A percentile compares a stretch with the other conserved stretches of the same genome.
These are phyloP conservation scores for Nesidiocoris tenuis DNA, from an alignment of 2,888 invertebrate species.

Conservation along the genomic window DNA sequence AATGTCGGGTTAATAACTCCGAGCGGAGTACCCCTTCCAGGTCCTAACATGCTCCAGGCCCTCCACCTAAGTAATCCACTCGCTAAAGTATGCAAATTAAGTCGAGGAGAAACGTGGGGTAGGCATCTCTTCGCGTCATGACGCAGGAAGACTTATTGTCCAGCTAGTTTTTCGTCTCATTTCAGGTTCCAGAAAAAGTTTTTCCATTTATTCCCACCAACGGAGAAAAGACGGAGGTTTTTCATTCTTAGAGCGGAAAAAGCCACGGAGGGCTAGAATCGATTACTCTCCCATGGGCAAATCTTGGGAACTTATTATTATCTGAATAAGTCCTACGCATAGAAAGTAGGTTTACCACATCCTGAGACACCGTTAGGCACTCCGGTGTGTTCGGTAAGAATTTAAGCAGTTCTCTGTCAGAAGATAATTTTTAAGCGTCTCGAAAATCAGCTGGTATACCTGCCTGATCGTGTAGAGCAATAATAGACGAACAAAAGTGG, in stretches of 20 bases:
- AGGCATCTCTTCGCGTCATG: neutral
- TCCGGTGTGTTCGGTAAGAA: too few relatives aligned
- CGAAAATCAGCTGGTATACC: too few relatives aligned
- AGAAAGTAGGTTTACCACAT: too few relatives aligned
- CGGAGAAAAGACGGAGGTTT: neutral
- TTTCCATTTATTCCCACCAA: neutral
- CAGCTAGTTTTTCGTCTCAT: neutral
- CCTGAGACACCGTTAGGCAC: too few relatives aligned
- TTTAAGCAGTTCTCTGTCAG: too few relatives aligned
- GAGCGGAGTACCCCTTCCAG: neutral
- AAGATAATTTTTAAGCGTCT: too few relatives aligned
- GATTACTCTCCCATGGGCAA: too few relatives aligned
- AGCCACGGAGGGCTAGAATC: neutral
- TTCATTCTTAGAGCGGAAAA: neutral
- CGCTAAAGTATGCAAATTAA: neutral
- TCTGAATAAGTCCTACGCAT: too few relatives aligned
- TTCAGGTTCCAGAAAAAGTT: neutral
- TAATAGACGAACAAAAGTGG: too few relatives aligned
- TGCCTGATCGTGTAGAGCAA: too few relatives aligned
- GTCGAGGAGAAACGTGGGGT: neutral
- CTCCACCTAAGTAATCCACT: neutral
- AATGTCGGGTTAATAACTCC: neutral
- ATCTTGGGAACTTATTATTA: too few relatives aligned
- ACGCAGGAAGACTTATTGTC: neutral
- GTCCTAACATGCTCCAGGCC: neutral